These are phyloP conservation scores for Tragelaphus strepsiceros DNA, from an alignment of 2,113 vertebrate genomes.

Conservation along the genomic window DNA sequence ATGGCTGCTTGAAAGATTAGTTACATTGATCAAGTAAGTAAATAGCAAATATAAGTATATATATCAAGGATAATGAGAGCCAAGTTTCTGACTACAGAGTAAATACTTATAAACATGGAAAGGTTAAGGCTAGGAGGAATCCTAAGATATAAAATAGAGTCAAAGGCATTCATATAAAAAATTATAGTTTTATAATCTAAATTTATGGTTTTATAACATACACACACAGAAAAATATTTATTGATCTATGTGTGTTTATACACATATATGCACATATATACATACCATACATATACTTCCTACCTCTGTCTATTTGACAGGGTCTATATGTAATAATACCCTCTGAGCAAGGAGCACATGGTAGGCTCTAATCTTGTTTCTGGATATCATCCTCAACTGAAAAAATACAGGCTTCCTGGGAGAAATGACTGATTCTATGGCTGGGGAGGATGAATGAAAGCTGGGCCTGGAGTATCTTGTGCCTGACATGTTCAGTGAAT, in stretches of 20 bases:
- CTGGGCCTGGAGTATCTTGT: not conserved
- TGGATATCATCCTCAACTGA: not conserved
- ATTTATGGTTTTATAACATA: not conserved
- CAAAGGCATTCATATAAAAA: not conserved
- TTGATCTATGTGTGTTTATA: not conserved
- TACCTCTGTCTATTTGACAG: not conserved
- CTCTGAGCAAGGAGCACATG: not conserved
- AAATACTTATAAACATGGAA: not conserved
- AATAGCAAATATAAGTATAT: not conserved
- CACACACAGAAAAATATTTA: not conserved
- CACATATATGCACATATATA: not conserved
- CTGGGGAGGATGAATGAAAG: not conserved
- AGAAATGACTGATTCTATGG: not conserved
- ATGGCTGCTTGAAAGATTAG: not conserved
- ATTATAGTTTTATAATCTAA: not conserved
- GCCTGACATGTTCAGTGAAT: not conserved
- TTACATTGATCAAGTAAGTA: not conserved
- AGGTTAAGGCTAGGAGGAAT: not conserved
- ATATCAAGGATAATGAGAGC: not conserved
- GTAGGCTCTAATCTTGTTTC: not conserved
- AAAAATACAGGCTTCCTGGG: not conserved
- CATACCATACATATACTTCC: not conserved
- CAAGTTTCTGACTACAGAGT: constrained; percentile 17
- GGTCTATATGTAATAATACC: not conserved
- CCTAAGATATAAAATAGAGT: not conserved